Percentiles rank a stretch among this genome's conserved stretches.
Conservation (phyloP, 2,113 vertebrate genomes). For the Callospermophilus lateralis region DNA sequence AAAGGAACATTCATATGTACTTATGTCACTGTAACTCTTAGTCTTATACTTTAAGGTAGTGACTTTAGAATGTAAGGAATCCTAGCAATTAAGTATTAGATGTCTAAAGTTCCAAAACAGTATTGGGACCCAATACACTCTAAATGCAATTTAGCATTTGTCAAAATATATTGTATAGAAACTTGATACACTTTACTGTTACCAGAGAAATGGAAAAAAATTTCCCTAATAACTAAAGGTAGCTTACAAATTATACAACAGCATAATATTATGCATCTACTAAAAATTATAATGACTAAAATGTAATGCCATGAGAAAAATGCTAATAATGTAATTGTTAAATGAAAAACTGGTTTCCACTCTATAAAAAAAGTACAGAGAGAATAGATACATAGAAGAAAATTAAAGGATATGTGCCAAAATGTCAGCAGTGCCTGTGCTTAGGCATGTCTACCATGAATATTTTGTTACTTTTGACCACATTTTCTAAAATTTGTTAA, state of each 20-base stretch:
- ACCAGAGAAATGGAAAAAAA: not conserved
- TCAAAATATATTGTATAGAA: not conserved
- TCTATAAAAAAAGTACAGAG: not conserved
- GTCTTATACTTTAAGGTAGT: not conserved
- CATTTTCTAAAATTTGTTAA: conserved; percentile 6
- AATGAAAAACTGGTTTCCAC: not conserved
- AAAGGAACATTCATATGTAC: not conserved
- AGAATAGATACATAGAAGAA: not conserved
- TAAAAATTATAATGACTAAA: not conserved
- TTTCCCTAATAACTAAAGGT: not conserved
- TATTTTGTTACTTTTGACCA: not conserved
- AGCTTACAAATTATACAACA: not conserved
- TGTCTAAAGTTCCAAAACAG: too few species aligned
- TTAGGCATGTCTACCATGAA: not conserved
- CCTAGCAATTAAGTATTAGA: not conserved
- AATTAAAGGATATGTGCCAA: not conserved
- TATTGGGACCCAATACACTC: not conserved
- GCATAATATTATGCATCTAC: not conserved
- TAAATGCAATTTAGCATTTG: not conserved
- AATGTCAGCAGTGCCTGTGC: not conserved
- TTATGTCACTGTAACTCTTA: not conserved
- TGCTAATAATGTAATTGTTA: not conserved
- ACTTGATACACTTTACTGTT: not conserved
- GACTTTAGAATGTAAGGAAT: not conserved
- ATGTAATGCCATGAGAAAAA: not conserved